phyloP scores from a whole-genome alignment of 2,888 invertebrate species.

The Hypena proboscidalis region DNA sequence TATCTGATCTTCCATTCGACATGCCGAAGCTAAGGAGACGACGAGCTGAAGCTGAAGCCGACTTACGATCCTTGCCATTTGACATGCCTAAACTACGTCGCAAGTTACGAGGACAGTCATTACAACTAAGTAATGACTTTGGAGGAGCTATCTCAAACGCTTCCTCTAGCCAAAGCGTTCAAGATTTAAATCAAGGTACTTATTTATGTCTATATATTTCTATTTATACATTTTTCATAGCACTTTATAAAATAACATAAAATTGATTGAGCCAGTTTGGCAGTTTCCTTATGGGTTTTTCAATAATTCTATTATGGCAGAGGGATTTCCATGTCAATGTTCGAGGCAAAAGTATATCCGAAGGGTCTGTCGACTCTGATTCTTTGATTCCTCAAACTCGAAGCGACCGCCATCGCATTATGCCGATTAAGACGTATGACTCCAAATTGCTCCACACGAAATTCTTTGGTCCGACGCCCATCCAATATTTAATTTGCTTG shows the following conservation, averaged over 20 bases:
- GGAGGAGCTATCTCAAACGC: slow-evolving; percentile 91
- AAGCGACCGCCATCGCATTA: slow-evolving; percentile 75
- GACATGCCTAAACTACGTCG: slow-evolving; percentile 96
- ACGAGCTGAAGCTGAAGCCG: slow-evolving; percentile 90
- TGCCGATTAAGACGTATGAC: slow-evolving; percentile 83
- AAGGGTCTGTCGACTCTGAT: slow-evolving; percentile 74
- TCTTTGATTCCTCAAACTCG: slow-evolving; percentile 66
- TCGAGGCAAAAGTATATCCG: slow-evolving; percentile 47
- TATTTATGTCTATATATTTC: slow-evolving; percentile 35
- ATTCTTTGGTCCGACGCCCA: slow-evolving; percentile 66
- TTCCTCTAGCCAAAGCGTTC: slow-evolving; percentile 92
- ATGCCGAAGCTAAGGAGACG: slow-evolving; percentile 94
- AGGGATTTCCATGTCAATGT: slow-evolving; percentile 66
- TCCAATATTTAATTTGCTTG: slow-evolving; percentile 82
- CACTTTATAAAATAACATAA: too few species aligned
- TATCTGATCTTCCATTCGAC: slow-evolving; percentile 93
- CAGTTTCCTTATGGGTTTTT: slow-evolving; percentile 22
- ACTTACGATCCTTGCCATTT: slow-evolving; percentile 93
- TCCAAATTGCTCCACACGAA: slow-evolving; percentile 70
- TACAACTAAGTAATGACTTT: slow-evolving; percentile 87
- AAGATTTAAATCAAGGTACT: slow-evolving; percentile 89
- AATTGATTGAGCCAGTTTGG: not conserved
- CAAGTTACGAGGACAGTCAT: slow-evolving; percentile 87
- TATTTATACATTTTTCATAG: not conserved
- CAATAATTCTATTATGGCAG: slow-evolving; percentile 51